Percentiles rank a stretch among this genome's conserved stretches.
Evolutionary conservation across 1,140 invertebrate genomes (phyloP).

Genomic region (Olivierus martensii): DNA sequence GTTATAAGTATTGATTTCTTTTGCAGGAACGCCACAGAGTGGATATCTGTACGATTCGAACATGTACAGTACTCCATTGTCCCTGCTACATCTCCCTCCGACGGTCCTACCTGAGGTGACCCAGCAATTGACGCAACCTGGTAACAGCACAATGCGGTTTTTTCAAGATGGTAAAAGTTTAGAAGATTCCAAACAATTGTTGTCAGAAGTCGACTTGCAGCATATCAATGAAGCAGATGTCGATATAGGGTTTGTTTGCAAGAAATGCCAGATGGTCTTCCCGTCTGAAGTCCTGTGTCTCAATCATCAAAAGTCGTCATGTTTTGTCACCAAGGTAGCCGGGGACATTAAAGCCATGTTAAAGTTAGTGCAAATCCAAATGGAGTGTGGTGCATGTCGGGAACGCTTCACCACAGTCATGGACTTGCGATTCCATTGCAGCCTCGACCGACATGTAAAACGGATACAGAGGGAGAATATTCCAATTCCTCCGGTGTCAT

Average conservation of each 20-base stretch:
- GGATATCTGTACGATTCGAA: constrained; percentile 26
- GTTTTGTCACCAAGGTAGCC: constrained; percentile 8
- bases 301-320: constrained; percentile 48
- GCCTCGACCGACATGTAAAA: constrained; percentile 34
- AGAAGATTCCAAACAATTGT: constrained; percentile 27
- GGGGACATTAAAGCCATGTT: constrained; percentile 25
- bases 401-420: constrained; percentile 35
- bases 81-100: constrained; percentile 36
- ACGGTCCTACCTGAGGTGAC: constrained; percentile 35
- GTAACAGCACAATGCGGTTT: constrained; percentile 33
- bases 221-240: constrained; percentile 45
- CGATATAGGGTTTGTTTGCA: constrained; percentile 69
- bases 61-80: constrained; percentile 34
- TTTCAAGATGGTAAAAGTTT: constrained; percentile 35
- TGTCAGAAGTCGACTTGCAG: constrained; percentile 26
- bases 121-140: constrained; percentile 31
- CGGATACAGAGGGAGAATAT: constrained; percentile 5
- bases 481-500: too few relatives aligned
- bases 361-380: constrained; percentile 38
- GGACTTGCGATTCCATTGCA: constrained; percentile 51
- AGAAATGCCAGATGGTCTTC: constrained; percentile 68
- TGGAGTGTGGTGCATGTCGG: constrained; percentile 51
- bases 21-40: neutral
- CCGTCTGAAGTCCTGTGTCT: constrained; percentile 52
- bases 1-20: neutral